A percentile compares a stretch with the other conserved stretches of the same genome.
phyloP scores from a whole-genome alignment of 2,113 vertebrate species.

The Dipodomys spectabilis region DNA sequence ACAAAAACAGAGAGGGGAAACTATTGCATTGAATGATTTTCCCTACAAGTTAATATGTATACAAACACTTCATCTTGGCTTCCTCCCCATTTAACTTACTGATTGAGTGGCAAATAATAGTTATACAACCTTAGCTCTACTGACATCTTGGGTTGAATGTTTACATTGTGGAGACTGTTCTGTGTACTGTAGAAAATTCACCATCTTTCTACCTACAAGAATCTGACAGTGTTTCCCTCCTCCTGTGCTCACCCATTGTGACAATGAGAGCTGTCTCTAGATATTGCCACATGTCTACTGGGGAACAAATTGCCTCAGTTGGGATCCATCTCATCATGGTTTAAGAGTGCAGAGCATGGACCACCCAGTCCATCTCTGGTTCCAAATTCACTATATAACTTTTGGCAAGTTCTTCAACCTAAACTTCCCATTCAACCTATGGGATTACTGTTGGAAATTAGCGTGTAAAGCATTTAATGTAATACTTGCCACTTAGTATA shows the following conservation, averaged over 20 bases:
- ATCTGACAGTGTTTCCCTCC: not conserved
- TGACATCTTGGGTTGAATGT: not conserved
- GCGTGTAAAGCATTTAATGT: not conserved
- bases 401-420: not conserved
- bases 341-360: accelerated
- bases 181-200: accelerated
- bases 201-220: not conserved
- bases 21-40: not conserved
- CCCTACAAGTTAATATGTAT: not conserved
- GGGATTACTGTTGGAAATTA: not conserved
- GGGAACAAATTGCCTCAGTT: not conserved
- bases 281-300: not conserved
- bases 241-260: not conserved
- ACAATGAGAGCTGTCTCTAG: not conserved
- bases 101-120: not conserved
- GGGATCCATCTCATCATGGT: not conserved
- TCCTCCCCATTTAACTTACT: not conserved
- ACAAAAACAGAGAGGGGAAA: not conserved
- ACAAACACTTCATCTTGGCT: not conserved
- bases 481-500: no score
- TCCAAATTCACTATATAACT: not conserved
- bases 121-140: not conserved
- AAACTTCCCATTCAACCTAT: not conserved
- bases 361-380: not conserved
- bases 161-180: not conserved